Conservation (phyloP, 2,113 vertebrate genomes). For the Galbula dea region DNA sequence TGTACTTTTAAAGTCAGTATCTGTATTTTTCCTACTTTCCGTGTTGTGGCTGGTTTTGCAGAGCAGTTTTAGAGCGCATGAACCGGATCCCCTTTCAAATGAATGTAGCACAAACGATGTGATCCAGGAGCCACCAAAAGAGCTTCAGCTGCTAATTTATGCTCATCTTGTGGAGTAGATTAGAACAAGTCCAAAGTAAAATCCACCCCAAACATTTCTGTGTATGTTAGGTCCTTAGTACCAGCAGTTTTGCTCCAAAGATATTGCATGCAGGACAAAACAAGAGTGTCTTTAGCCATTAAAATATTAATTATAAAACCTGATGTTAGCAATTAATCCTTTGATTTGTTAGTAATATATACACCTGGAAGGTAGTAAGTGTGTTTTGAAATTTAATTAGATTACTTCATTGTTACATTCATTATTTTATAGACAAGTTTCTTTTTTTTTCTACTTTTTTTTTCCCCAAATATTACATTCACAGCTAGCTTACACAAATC, state of each 20-base stretch:
- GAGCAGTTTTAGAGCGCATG: not conserved
- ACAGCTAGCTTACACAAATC: conserved; percentile 71
- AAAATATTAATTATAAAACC: not conserved
- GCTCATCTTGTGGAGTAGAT: not conserved
- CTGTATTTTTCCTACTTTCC: not conserved
- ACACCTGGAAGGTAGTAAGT: conserved; percentile 31
- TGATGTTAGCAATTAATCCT: not conserved
- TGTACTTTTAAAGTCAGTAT: not conserved
- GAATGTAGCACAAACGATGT: not conserved
- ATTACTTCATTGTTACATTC: conserved; percentile 35
- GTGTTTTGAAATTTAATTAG: conserved; percentile 34
- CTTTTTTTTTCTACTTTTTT: not conserved
- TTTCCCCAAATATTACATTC: conserved; percentile 42
- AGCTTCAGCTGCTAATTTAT: not conserved
- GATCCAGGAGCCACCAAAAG: not conserved
- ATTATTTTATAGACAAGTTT: conserved; percentile 39
- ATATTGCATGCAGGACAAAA: not conserved
- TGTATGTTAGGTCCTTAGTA: not conserved
- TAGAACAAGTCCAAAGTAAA: not conserved
- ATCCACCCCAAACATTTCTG: not conserved
- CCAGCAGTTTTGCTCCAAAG: not conserved
- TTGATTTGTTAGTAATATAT: not conserved
- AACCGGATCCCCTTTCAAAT: not conserved
- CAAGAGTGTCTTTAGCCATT: not conserved
- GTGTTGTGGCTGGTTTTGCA: not conserved